Conservation (phyloP, 2,888 invertebrate species). For the Agrenia bidenticulata region DNA sequence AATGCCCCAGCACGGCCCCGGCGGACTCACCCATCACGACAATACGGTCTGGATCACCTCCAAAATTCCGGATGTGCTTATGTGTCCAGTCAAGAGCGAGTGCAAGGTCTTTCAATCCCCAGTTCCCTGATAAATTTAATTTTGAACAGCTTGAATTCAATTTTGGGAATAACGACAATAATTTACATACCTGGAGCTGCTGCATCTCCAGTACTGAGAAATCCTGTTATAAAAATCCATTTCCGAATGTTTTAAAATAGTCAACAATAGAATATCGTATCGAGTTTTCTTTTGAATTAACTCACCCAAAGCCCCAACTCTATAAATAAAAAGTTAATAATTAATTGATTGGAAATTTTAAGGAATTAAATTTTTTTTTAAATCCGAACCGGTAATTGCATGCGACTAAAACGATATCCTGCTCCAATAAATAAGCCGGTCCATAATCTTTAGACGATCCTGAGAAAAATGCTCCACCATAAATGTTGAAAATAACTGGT, state of each 20-base stretch:
- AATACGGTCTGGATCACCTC: conserved; percentile 25
- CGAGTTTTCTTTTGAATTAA: too few species aligned
- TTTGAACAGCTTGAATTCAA: background rate
- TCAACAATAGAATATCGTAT: too few species aligned
- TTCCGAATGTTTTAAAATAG: too few species aligned
- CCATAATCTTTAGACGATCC: conserved; percentile 29
- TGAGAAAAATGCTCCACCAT: conserved; percentile 26
- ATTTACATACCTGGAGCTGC: conserved; percentile 32
- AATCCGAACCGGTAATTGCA: conserved; percentile 23
- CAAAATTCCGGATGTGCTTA: conserved; percentile 28
- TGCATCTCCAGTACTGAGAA: conserved; percentile 30
- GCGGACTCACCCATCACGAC: conserved; percentile 13
- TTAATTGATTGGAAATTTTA: too few species aligned
- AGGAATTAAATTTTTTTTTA: too few species aligned
- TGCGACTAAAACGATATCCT: conserved; percentile 28
- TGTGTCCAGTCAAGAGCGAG: conserved; percentile 28
- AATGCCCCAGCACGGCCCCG: conserved; percentile 9
- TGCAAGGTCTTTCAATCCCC: conserved; percentile 26
- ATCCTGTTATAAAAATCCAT: conserved; percentile 11
- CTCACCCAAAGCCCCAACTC: too few species aligned
- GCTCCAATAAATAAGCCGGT: conserved; percentile 29
- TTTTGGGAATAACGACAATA: background rate
- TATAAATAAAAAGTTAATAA: too few species aligned
- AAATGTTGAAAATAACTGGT: conserved; percentile 31
- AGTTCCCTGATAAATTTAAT: conserved; percentile 22